phyloP scores from a whole-genome alignment of 1,140 invertebrate species.

The Lanistes nyassanus region DNA sequence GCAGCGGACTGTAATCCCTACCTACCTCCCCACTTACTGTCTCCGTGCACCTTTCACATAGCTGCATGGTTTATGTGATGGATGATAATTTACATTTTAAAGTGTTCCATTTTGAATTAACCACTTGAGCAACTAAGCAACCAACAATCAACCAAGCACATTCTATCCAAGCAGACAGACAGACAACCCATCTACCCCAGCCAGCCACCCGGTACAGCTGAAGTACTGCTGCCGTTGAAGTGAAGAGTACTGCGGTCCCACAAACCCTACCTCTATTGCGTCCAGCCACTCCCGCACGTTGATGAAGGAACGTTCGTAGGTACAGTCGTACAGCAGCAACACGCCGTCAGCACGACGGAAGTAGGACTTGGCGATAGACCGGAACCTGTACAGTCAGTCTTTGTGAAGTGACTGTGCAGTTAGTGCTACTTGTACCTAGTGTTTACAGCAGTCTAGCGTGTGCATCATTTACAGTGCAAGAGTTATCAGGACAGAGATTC shows the following conservation, averaged over 20 bases:
- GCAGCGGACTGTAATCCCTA: too few species aligned
- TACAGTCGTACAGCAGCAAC: conserved; percentile 63
- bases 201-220: not conserved
- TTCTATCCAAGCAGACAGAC: not conserved
- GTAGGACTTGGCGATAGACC: conserved; percentile 65
- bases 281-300: conserved; percentile 65
- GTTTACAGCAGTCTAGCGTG: not conserved
- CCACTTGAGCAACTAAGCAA: too few species aligned
- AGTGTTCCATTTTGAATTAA: too few species aligned
- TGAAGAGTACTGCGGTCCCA: not conserved
- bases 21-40: too few species aligned
- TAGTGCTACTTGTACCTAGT: not conserved
- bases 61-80: too few species aligned
- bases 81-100: too few species aligned
- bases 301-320: conserved; percentile 64
- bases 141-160: not conserved
- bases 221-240: not conserved
- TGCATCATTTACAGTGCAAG: too few species aligned
- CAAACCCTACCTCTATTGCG: conserved; percentile 55
- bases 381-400: conserved; percentile 52
- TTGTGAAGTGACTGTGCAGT: not conserved
- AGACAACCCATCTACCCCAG: not conserved
- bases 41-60: too few species aligned
- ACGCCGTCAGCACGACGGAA: conserved; percentile 66
- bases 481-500: too few species aligned